phyloP scores from a whole-genome alignment of 1,140 invertebrate genomes.

The Cherax destructor region DNA sequence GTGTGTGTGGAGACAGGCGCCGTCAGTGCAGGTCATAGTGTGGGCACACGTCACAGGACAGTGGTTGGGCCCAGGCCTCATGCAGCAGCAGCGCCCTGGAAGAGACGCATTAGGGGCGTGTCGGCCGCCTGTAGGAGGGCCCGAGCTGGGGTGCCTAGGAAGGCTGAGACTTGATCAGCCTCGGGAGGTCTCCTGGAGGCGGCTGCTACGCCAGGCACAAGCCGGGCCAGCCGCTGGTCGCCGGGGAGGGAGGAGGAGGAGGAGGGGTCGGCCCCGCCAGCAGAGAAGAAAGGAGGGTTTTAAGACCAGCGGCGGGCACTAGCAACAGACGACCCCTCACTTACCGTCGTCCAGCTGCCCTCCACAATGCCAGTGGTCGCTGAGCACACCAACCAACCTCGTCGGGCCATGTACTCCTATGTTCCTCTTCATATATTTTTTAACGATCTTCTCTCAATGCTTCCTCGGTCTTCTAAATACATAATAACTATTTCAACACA shows the following conservation, averaged over 20 bases:
- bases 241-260: not conserved
- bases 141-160: not conserved
- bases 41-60: slow-evolving; percentile 60
- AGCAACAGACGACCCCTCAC: slow-evolving; percentile 42
- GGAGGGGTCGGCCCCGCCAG: not conserved
- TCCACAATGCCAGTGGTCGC: not conserved
- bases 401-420: not conserved
- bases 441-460: not conserved
- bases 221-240: slow-evolving; percentile 57
- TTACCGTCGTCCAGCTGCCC: slow-evolving; percentile 62
- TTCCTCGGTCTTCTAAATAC: not conserved
- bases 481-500: too few species aligned
- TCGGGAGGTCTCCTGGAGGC: slow-evolving; percentile 18
- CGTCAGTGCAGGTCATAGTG: slow-evolving; percentile 64
- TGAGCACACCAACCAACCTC: not conserved
- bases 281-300: not conserved
- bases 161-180: not conserved
- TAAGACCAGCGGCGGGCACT: slow-evolving; percentile 11
- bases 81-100: slow-evolving; percentile 47
- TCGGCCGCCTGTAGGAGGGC: slow-evolving; percentile 17
- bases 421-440: not conserved
- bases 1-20: slow-evolving; percentile 39
- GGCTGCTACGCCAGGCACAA: slow-evolving; percentile 40
- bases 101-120: slow-evolving; percentile 5
- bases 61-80: slow-evolving; percentile 60